Conservation (phyloP, 2,797 vertebrate species). For the Perodicticus potto region DNA sequence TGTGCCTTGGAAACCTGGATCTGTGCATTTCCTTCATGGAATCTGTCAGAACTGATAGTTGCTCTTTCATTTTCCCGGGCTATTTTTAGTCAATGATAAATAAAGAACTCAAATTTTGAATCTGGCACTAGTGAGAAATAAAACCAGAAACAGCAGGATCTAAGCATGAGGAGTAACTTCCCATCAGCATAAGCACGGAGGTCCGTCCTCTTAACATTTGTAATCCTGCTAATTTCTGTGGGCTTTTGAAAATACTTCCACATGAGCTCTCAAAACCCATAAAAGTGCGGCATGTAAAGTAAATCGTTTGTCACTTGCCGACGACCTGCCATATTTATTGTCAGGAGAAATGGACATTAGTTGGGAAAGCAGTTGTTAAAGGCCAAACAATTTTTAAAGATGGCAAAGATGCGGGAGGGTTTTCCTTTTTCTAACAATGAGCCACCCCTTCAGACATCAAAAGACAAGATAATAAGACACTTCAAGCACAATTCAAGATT, state of each 20-base stretch:
- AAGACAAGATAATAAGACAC: constrained; percentile 99
- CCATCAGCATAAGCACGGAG: background rate
- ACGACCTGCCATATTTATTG: constrained; percentile 97
- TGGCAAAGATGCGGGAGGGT: constrained; percentile 95
- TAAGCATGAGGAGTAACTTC: constrained; percentile 78
- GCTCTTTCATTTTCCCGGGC: constrained; percentile 84
- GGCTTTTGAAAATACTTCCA: constrained; percentile 96
- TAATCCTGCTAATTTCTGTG: constrained; percentile 92
- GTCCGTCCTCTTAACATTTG: constrained; percentile 87
- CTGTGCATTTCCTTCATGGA: constrained; percentile 72
- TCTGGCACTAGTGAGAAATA: constrained; percentile 75
- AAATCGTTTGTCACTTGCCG: constrained; percentile 95
- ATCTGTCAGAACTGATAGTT: constrained; percentile 78
- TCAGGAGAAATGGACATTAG: constrained; percentile 99
- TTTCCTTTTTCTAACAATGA: constrained; percentile 98
- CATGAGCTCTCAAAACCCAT: constrained; percentile 95
- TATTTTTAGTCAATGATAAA: constrained; percentile 86
- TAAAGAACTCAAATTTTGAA: constrained; percentile 84
- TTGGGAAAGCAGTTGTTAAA: constrained; percentile 99
- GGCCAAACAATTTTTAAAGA: constrained; percentile 97
- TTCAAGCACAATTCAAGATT: constrained; percentile 99
- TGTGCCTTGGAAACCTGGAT: background rate
- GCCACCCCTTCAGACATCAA: constrained; percentile 99
- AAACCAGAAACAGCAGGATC: constrained; percentile 81
- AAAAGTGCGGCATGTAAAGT: constrained; percentile 94